A percentile compares a stretch with the other conserved stretches of the same genome.
These are phyloP conservation scores for Antitype chi DNA, from an alignment of 2,888 invertebrate species.

Conservation along the genomic window DNA sequence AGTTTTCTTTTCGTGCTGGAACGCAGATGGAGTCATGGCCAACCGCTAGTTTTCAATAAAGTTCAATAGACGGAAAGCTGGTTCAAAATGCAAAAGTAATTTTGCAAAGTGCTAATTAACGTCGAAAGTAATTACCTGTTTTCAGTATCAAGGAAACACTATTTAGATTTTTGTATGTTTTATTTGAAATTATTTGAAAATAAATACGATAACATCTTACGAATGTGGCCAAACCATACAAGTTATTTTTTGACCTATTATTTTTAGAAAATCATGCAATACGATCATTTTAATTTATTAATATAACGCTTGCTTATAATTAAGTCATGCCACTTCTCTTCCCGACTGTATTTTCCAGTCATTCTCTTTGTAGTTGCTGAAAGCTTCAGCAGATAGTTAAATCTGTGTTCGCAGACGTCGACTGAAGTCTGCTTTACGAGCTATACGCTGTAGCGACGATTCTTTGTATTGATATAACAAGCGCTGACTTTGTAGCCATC, in stretches of 20 bases:
- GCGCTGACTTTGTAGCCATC: slow-evolving; percentile 71
- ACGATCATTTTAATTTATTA: not conserved
- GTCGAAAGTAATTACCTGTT: not conserved
- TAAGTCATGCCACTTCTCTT: slow-evolving; percentile 32
- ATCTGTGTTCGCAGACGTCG: slow-evolving; percentile 74
- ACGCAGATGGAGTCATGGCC: too few relatives aligned
- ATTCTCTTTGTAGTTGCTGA: slow-evolving; percentile 78
- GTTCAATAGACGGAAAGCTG: not conserved
- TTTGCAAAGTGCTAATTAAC: not conserved
- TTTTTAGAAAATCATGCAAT: not conserved
- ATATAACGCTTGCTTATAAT: not conserved
- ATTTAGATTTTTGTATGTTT: not conserved
- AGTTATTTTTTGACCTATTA: not conserved
- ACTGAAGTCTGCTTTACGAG: slow-evolving; percentile 81
- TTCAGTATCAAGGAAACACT: not conserved
- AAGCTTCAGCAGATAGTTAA: slow-evolving; percentile 83
- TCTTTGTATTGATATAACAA: slow-evolving; percentile 78
- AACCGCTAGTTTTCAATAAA: slow-evolving; percentile 1
- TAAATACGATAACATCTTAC: not conserved
- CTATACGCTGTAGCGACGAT: slow-evolving; percentile 76
- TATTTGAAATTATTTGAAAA: not conserved
- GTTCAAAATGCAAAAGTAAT: not conserved
- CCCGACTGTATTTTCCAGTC: slow-evolving; percentile 37
- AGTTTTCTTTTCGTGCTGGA: too few relatives aligned
- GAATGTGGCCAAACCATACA: not conserved